phyloP scores from a whole-genome alignment of 1,140 invertebrate species.

The Euwallacea fornicatus region DNA sequence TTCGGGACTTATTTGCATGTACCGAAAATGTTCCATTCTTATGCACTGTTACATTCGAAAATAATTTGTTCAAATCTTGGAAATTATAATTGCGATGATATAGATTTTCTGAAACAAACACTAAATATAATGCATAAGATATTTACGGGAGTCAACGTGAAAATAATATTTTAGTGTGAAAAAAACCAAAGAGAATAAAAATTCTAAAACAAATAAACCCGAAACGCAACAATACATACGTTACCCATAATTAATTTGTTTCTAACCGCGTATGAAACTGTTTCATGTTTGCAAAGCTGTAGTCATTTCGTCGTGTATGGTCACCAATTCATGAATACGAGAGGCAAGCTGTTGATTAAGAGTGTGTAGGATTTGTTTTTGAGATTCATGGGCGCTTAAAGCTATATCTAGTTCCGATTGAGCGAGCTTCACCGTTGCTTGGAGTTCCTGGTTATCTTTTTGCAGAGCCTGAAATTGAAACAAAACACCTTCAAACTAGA shows the following conservation, averaged over 20 bases:
- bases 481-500: neutral
- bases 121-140: too few species aligned
- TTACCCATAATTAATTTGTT: slow-evolving; percentile 64
- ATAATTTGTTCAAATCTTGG: too few species aligned
- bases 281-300: slow-evolving; percentile 77
- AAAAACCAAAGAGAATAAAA: neutral
- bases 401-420: slow-evolving; percentile 84
- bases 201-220: neutral
- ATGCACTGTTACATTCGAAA: too few species aligned
- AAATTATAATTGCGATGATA: too few species aligned
- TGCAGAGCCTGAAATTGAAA: slow-evolving; percentile 59
- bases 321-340: slow-evolving; percentile 83
- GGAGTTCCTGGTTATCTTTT: slow-evolving; percentile 74
- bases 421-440: slow-evolving; percentile 70
- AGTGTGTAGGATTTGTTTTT: slow-evolving; percentile 80
- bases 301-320: slow-evolving; percentile 81
- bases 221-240: neutral
- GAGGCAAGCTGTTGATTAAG: slow-evolving; percentile 80
- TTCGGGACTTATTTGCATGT: too few species aligned
- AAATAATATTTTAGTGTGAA: too few species aligned
- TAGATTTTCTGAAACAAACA: too few species aligned
- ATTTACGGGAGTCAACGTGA: too few species aligned
- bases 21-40: too few species aligned
- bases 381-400: slow-evolving; percentile 78
- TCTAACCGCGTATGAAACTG: slow-evolving; percentile 33